Evolutionary conservation across 2,113 vertebrate genomes (phyloP), one percentile per base, ranked within the genome.

Genomic region (Tachuris rubrigastra): DNA sequence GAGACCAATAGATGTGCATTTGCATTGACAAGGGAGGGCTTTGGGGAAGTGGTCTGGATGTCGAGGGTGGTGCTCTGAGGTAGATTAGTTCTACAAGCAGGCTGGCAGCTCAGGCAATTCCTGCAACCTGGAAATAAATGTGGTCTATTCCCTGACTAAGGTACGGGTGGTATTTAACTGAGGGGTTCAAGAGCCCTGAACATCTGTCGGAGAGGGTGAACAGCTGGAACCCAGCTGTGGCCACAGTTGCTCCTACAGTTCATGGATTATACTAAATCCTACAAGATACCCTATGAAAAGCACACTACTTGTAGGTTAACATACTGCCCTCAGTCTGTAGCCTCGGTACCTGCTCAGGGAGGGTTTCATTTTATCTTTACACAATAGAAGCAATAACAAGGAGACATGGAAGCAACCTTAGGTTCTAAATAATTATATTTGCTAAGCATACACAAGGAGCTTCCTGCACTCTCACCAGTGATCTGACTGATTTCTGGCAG

Each of bases 181-280:
- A 87, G 68, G 55, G 73, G 37, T 73, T 89, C 7, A 5, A 84
- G 85, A 60, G 78, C 82, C 71, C 71, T 68, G 86, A 95, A 75
- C 94, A 95, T 92, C 94, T 95, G 95, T 47, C 76, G 85, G 52
- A 39, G 52, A 47, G 12, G 41, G 60, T 2, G 18, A 95, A 72
- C 91, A 93, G 93, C 80, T 92, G 86, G 86, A 89, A 90, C 78
- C 89, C 96, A 92, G 83, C 94, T 95, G 93, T n/a, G 84, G n/a
- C 68, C 73, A 52, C 19, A 14, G 44, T 78, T 89, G 91, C 41
- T 90, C 22, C 77, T 52, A 22, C 47, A 78, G 1, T 77, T 75
- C 60, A 46, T 31, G 73, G 39, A 25, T 94, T 74, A 31, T 49
- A 25, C 28, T 39, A 65, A 94, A 86, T 84, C 65, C 93, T 81